These are phyloP conservation scores for Apostichopus californicus DNA, from an alignment of 35 echinoderm and acorn worm genomes.

Conservation along the genomic window DNA sequence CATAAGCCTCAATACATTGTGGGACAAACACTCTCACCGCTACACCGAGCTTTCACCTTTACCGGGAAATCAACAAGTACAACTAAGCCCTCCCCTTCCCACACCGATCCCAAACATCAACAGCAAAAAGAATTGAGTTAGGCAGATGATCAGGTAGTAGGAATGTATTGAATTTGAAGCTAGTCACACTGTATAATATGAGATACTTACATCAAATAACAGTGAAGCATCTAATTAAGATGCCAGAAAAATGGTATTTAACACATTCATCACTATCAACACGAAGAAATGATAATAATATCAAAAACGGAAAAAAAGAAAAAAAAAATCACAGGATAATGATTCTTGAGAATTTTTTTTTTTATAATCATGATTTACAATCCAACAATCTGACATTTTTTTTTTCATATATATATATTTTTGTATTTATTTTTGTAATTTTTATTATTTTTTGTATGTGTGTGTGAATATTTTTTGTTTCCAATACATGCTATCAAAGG, in stretches of 20 bases:
- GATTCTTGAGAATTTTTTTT: neutral
- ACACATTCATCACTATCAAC: slow-evolving; percentile 36
- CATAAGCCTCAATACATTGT: too few species aligned
- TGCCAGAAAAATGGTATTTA: neutral
- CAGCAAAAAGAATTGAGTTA: neutral
- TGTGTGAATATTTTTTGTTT: neutral
- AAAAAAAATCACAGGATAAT: neutral
- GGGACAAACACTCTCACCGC: too few species aligned
- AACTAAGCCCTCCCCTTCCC: too few species aligned
- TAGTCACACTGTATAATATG: slow-evolving; percentile 13
- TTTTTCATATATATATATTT: too few species aligned
- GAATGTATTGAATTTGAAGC: slow-evolving; percentile 50
- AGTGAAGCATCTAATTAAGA: neutral
- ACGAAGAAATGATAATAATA: neutral
- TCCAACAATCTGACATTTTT: neutral
- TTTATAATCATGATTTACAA: neutral
- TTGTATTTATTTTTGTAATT: too few species aligned
- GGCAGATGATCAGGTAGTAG: slow-evolving; percentile 13
- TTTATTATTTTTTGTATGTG: too few species aligned
- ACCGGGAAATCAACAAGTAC: too few species aligned
- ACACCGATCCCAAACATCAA: neutral
- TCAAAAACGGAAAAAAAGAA: neutral
- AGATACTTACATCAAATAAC: slow-evolving; percentile 30
- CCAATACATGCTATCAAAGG: slow-evolving; percentile 2
- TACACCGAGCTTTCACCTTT: too few species aligned